Evolutionary conservation across 2,888 invertebrate species (phyloP).

Genomic region (Labia minor): DNA sequence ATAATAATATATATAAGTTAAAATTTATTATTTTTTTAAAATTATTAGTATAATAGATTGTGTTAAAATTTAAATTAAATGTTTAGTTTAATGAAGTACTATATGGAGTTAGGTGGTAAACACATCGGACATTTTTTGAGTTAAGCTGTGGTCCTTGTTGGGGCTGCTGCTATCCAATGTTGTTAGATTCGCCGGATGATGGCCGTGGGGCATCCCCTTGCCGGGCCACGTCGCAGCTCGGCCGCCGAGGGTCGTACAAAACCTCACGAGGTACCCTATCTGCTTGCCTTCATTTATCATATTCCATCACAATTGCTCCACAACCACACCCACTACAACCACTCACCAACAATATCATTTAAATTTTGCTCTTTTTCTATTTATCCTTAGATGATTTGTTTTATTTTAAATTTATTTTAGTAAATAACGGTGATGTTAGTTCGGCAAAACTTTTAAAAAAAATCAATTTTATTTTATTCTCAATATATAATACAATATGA

Average conservation of each 20-base stretch:
- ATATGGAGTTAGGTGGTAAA: too few relatives aligned
- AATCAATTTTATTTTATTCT: neutral
- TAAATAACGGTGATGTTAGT: neutral
- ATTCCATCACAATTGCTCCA: neutral
- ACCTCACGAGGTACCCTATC: conserved; percentile 61
- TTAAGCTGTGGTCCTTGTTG: neutral
- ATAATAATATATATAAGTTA: too few relatives aligned
- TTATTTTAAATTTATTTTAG: neutral
- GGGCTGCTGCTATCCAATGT: neutral
- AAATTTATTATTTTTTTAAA: too few relatives aligned
- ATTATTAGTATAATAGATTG: too few relatives aligned
- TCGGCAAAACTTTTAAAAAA: neutral
- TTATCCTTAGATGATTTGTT: neutral
- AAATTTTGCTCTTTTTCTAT: neutral
- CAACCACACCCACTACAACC: neutral
- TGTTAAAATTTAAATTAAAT: too few relatives aligned
- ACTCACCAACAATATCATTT: neutral
- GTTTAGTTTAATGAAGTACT: too few relatives aligned
- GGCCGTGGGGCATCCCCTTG: conserved; percentile 64
- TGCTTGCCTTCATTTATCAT: too few relatives aligned
- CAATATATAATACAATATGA: too few relatives aligned
- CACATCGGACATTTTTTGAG: too few relatives aligned
- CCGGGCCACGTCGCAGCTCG: conserved; percentile 52
- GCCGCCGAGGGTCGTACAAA: conserved; percentile 76
- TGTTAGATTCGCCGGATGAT: conserved; percentile 45